Evolutionary conservation across 2,113 vertebrate species (phyloP).

Genomic region (Bubo blakistoni): DNA sequence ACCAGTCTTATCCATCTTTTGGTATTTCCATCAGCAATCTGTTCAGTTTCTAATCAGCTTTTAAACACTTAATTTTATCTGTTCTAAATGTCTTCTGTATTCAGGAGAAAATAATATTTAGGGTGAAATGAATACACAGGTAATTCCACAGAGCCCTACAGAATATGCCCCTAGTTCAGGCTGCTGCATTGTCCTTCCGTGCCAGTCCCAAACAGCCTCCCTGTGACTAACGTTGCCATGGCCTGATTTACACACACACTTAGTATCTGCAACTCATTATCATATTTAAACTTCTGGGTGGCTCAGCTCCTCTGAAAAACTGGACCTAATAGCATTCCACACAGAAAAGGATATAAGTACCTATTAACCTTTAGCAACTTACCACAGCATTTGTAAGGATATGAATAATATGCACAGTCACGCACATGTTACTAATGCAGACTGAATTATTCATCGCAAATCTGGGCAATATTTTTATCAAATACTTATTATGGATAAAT

Average conservation of each 20-base stretch:
- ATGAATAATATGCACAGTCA: slow-evolving; percentile 15
- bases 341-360: not conserved
- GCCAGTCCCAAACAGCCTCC: not conserved
- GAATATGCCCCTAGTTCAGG: not conserved
- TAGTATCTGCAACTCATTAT: not conserved
- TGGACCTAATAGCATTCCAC: not conserved
- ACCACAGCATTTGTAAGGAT: not conserved
- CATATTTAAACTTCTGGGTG: slow-evolving; percentile 19
- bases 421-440: not conserved
- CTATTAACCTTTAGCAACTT: slow-evolving; percentile 38
- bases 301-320: slow-evolving; percentile 3
- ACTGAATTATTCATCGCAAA: slow-evolving; percentile 48
- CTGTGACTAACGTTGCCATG: not conserved
- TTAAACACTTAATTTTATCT: not conserved
- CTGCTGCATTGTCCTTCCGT: not conserved
- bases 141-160: not conserved
- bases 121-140: not conserved
- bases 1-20: not conserved
- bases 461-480: slow-evolving; percentile 4
- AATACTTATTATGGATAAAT: slow-evolving; percentile 29
- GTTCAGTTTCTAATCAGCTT: not conserved
- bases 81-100: not conserved
- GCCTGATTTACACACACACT: slow-evolving; percentile 8
- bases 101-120: not conserved
- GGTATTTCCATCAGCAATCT: not conserved